Percentiles rank a stretch among this genome's conserved stretches.
phyloP scores from a whole-genome alignment of 2,888 invertebrate genomes.

The Napeogenes inachia region DNA sequence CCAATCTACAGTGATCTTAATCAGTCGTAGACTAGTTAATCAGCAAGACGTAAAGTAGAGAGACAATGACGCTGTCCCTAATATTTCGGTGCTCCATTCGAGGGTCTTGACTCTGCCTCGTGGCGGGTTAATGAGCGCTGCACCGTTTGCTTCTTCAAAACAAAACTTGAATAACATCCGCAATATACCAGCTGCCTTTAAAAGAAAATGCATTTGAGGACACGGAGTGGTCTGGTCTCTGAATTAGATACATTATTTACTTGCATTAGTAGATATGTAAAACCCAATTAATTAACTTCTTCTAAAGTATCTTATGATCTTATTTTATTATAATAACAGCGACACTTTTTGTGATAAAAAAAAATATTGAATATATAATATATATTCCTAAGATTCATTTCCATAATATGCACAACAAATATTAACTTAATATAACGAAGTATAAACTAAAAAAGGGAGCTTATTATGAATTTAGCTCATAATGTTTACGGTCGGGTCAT shows the following conservation, averaged over 20 bases:
- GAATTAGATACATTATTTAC: too few species aligned
- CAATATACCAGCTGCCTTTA: slow-evolving; percentile 11
- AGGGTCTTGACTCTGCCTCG: slow-evolving; percentile 26
- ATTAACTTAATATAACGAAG: too few species aligned
- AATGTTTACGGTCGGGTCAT: slow-evolving; percentile 38
- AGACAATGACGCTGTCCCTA: slow-evolving; percentile 9
- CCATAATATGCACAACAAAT: too few species aligned
- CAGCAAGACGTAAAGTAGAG: slow-evolving; percentile 3
- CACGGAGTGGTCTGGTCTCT: background rate
- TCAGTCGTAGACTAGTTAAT: background rate
- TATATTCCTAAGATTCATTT: too few species aligned
- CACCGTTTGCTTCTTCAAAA: slow-evolving; percentile 17
- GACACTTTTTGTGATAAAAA: too few species aligned
- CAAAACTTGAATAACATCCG: slow-evolving; percentile 17
- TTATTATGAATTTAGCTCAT: slow-evolving; percentile 25
- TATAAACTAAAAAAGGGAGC: slow-evolving; percentile 14
- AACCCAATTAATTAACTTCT: too few species aligned
- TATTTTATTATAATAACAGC: background rate
- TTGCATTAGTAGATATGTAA: too few species aligned
- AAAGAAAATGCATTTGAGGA: slow-evolving; percentile 1
- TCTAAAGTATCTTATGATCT: background rate
- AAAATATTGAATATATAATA: too few species aligned
- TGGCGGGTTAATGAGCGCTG: slow-evolving; percentile 23
- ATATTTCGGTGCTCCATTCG: slow-evolving; percentile 30
- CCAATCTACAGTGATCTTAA: slow-evolving; percentile 1